Evolutionary conservation across 2,113 vertebrate genomes (phyloP), one percentile per base, ranked within the genome.

Genomic region (Gila orcuttii): DNA sequence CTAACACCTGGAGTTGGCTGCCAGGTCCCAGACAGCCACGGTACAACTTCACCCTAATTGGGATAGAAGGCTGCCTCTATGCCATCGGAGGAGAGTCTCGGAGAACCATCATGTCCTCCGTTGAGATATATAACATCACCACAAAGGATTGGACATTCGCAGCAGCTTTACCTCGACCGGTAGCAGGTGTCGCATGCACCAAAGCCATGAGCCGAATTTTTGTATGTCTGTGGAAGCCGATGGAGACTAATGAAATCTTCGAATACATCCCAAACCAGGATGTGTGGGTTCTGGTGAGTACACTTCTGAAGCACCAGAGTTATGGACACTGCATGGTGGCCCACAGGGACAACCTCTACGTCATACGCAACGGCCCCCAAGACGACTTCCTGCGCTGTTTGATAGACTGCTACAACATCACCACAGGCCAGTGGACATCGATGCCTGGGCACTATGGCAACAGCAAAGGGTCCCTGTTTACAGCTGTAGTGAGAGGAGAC

Each of bases 241-340:
- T 96, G 0, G 98, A 97, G 75, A 94, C 96, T 83, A 98, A 96
- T 0, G 89, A 97, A 5, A 95, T 99, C 17, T 94, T 96, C 0
- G 96, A 97, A 89, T 99, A 97, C 0, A 31, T 92, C 2, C 91
- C 89, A 13, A 90, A 79, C 31, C 82, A 17, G 0, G 95, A 97
- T 0, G 25, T 2, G 0, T 97, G 97, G 97, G 88, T 93, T 55
- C 92, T 95, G 0, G 84, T 97, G 88, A 96, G 97, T 0, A 96
- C 96, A 0, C 94, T 98, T 31, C 93, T 93, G 79, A 91, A 95
- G 10, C 92, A 94, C 0, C 96, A 97, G 89, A 99, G 97, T 89
- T 99, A 99, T 0, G 97, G 96, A 28, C 96, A 98, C 83, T 96
- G 95, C 87, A 98, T 98, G 97, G 96, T 97, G 87, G 96, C 96